Evolutionary conservation across 2,888 invertebrate genomes (phyloP).

Genomic region (Troglohyphantes excavatus): DNA sequence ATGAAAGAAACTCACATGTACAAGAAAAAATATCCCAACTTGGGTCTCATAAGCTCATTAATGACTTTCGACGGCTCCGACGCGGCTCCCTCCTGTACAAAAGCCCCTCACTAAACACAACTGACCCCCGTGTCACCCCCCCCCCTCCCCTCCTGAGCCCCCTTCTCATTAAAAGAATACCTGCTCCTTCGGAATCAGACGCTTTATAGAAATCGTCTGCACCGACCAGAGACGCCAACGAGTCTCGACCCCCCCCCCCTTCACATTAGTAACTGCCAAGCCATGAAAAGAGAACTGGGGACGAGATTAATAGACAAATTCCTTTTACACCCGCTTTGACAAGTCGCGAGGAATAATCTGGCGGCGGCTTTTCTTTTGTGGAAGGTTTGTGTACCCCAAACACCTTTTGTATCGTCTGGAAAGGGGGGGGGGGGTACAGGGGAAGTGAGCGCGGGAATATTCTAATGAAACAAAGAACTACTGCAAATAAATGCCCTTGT

Average conservation of each 20-base stretch:
- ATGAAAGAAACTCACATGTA: too few species aligned
- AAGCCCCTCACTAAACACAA: not conserved
- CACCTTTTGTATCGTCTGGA: not conserved
- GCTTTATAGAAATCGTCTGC: not conserved
- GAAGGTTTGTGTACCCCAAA: not conserved
- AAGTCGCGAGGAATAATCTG: too few species aligned
- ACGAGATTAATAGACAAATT: conserved; percentile 75
- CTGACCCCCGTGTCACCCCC: not conserved
- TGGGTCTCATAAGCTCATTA: too few species aligned
- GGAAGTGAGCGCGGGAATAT: too few species aligned
- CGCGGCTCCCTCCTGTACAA: too few species aligned
- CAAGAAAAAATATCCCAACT: too few species aligned
- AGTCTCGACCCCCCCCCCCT: conserved; percentile 60
- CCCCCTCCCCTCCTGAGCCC: not conserved
- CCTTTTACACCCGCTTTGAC: conserved; percentile 51
- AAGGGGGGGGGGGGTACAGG: conserved; percentile 6
- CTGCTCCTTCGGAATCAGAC: not conserved
- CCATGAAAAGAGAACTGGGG: conserved; percentile 32
- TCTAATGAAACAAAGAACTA: not conserved
- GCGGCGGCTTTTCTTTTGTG: conserved; percentile 28
- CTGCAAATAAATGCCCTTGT: not conserved
- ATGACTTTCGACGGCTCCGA: too few species aligned
- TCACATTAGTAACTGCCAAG: conserved; percentile 72
- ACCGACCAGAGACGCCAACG: conserved; percentile 8
- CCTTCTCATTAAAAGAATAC: not conserved